Base-by-base conservation (phyloP, 2,888 invertebrate genomes). In the Yponomeuta malinellus region DNA sequence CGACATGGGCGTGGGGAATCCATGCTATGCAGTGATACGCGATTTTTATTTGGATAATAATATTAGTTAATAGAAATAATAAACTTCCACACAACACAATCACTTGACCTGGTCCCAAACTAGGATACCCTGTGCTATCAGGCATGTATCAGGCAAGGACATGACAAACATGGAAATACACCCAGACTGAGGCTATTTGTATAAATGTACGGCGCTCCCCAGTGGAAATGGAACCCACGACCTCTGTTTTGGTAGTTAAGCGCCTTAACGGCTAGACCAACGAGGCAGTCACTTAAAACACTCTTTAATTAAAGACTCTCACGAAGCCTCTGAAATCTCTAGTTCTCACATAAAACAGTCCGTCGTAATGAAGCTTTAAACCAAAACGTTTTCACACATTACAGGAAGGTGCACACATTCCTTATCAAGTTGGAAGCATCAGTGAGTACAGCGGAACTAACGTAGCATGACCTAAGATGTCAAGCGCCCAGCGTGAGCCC, bases 401-500 rank as follows among this genome's bases (percentile, higher is more conserved):
- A 68, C 10, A 37, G 10, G 48, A 69, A 69, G 31, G 74, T 74
- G 74, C 72, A 75, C 72, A 43, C 43, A 73, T 43, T 74, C 74
- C 76, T 74, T 83, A 84, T 86, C 84, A 77, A 78, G 75, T 75
- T 76, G 81, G 76, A 63, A 63, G 69, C 66, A 84, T 86, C 86
- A 83, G 86, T 84, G 80, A 76, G 82, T 81, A 82, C 81, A 82
- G 86, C 81, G 85, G 86, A 63, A 86, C 85, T 85, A 87, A 87
- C 88, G 81, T 82, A 75, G 85, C 84, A 85, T 83, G 89, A 88
- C 52, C 15, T 87, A 79, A 81, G 81, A 79, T 78, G 77, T 75
- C 70, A 75, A 74, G 75, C 75, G 75, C 78, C 78, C 78, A 76
- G 80, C 82, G 10, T 23, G 69, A 29, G 52, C 10, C 59, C 69